Evolutionary conservation across 2,113 vertebrate genomes (phyloP).

Genomic region (Vireo altiloquus): DNA sequence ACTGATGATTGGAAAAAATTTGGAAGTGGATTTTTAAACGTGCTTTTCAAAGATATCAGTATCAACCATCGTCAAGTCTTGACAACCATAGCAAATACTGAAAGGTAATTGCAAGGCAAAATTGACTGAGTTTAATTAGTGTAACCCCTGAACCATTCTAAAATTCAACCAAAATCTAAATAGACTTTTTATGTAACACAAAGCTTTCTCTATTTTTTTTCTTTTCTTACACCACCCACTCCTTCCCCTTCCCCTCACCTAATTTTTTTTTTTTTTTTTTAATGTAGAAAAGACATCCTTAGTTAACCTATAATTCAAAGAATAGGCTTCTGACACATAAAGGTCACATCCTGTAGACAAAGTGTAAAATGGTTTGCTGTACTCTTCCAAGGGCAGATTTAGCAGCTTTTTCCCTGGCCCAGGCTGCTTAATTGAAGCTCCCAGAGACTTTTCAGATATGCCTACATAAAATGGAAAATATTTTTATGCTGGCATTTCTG

Average conservation of each 20-base stretch:
- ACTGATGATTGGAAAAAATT: constrained; percentile 27
- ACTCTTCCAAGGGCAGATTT: not conserved
- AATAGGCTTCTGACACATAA: not conserved
- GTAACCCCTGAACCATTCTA: constrained; percentile 31
- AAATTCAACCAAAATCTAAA: constrained; percentile 4
- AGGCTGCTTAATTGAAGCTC: not conserved
- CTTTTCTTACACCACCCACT: too few relatives aligned
- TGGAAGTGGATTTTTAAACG: constrained; percentile 35
- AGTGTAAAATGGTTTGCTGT: constrained; percentile 30
- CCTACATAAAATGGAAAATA: not conserved
- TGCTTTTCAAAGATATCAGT: constrained; percentile 43
- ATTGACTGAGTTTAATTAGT: constrained; percentile 55
- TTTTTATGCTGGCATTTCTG: not conserved
- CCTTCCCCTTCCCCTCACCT: not conserved
- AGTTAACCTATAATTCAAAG: not conserved
- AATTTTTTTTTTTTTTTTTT: not conserved
- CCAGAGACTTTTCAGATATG: not conserved
- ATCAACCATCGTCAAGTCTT: constrained; percentile 29
- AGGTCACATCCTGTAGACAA: constrained; percentile 5
- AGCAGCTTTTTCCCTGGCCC: not conserved
- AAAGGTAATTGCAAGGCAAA: constrained; percentile 47
- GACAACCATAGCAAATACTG: constrained; percentile 40
- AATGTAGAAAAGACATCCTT: not conserved
- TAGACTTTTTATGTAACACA: not conserved
- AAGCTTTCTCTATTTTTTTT: not conserved